phyloP scores from a whole-genome alignment of 92 coral and sea anemone genomes.

The Zoanthus solanderi region DNA sequence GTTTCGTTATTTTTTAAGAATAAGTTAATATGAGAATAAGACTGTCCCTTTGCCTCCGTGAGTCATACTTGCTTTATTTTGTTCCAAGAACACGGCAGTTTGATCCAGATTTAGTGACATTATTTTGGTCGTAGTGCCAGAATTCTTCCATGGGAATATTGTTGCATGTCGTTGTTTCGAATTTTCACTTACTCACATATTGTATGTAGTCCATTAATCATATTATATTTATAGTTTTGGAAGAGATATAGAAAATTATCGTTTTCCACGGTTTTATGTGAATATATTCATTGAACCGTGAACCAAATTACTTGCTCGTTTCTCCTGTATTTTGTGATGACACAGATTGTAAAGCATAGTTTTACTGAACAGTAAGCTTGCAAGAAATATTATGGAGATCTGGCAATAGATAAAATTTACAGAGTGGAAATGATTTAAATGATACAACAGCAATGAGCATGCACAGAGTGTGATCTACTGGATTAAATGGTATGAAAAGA shows the following conservation, averaged over 20 bases:
- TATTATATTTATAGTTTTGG: not conserved
- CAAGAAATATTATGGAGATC: not conserved
- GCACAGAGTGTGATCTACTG: no score
- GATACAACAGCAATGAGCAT: no score
- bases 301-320: not conserved
- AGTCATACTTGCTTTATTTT: not conserved
- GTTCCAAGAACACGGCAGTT: constrained; percentile 1
- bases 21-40: not conserved
- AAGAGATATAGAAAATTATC: not conserved
- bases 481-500: no score
- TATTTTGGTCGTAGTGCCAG: not conserved
- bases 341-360: not conserved
- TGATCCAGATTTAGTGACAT: not conserved
- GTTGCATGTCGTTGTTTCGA: not conserved
- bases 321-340: not conserved
- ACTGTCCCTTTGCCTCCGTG: not conserved
- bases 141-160: not conserved
- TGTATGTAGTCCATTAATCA: not conserved
- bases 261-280: not conserved
- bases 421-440: not conserved
- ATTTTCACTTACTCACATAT: not conserved
- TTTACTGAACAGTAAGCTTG: not conserved
- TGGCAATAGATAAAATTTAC: not conserved
- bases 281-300: not conserved
- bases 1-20: not conserved